These are phyloP conservation scores for Neoscelio sp. DNA, from an alignment of 2,888 invertebrate genomes.

Conservation along the genomic window DNA sequence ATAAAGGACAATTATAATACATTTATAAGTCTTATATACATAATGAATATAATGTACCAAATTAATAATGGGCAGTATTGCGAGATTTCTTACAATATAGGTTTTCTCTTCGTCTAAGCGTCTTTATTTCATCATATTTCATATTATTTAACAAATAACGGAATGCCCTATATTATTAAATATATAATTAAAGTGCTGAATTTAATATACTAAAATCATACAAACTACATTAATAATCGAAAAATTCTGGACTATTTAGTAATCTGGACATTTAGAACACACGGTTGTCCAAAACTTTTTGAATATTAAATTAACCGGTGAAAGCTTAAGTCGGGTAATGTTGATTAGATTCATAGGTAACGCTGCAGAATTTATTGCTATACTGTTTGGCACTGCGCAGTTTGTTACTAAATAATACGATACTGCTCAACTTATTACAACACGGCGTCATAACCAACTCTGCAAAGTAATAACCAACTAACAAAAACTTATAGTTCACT, in stretches of 20 bases:
- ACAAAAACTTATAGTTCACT: neutral
- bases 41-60: too few relatives aligned
- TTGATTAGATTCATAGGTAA: neutral
- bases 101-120: too few relatives aligned
- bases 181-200: too few relatives aligned
- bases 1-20: too few relatives aligned
- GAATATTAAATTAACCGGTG: neutral
- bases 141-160: too few relatives aligned
- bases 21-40: too few relatives aligned
- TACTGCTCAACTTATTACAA: constrained; percentile 1
- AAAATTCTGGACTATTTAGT: neutral
- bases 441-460: neutral
- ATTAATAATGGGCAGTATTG: too few relatives aligned
- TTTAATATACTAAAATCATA: too few relatives aligned
- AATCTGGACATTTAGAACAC: neutral
- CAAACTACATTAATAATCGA: too few relatives aligned
- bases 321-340: neutral
- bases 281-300: neutral
- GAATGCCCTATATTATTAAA: too few relatives aligned
- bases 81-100: too few relatives aligned
- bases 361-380: neutral
- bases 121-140: too few relatives aligned
- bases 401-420: neutral
- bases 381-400: neutral
- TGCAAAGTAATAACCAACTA: neutral